Evolutionary conservation across 2,113 vertebrate species (phyloP), one percentile per base, ranked within the genome.

Genomic region (Paratilapia polleni): DNA sequence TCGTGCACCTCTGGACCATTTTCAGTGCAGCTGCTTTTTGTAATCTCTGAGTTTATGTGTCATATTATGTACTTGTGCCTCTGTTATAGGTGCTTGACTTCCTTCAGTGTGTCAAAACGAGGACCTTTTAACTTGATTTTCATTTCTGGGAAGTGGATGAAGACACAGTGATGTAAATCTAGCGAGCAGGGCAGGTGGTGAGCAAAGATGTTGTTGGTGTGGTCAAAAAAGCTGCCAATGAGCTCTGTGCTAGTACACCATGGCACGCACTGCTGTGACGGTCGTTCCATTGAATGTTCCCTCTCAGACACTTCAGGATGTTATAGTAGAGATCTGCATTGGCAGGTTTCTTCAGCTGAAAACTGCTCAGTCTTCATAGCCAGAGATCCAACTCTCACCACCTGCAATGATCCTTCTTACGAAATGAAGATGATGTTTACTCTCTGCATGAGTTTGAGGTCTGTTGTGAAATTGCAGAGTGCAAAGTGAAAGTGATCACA

Each of bases 381-480:
- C 66, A 70, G 20, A 70, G 0, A 2, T 15, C 11, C 41, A 4
- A 26, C 41, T 12, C 43, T 70, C 66, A 70, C 19, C 43, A 68
- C 64, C 2, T 10, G 38, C 28, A 4, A 31, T 36, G 36, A 36
- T 36, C 36, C 6, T 8, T 36, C 36, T 5, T 8, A 36, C 3
- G 41, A 43, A 43, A 43, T 14, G 41, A 17, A 7, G 41, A 26
- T 13, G 2, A 36, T 36, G 36, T 36, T 36, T 36, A 8, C 36
- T 36, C 36, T 36, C 36, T 36, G 2, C 36, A 24, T 24, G 43
- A 70, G 41, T 49, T 70, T 49, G 43, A 15, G 4, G 43, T 66
- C 63, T 68, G 63, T 11, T 70, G 41, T 0, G 0, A 0, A 70
- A 49, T 12, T 70, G 41, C 24, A 49, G 41, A 12, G 64, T 0